Conservation (phyloP, 2,113 vertebrate genomes). For the Pollachius pollachius region DNA sequence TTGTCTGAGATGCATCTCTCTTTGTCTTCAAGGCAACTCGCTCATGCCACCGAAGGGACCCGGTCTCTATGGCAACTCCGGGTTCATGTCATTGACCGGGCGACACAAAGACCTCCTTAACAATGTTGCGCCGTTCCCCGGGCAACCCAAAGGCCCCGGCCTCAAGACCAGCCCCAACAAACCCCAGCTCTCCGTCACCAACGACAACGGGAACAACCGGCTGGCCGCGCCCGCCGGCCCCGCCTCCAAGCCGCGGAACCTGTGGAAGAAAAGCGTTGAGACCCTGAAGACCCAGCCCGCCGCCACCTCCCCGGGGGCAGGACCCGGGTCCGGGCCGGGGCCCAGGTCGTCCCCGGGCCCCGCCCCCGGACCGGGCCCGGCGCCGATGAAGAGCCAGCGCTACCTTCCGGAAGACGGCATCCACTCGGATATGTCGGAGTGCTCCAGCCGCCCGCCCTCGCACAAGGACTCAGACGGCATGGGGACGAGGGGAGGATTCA, state of each 20-base stretch:
- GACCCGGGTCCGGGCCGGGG: conserved; percentile 60
- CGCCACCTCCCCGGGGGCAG: conserved; percentile 50
- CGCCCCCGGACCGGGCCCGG: conserved; percentile 60
- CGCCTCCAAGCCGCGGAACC: conserved; percentile 84
- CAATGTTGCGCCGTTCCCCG: conserved; percentile 85
- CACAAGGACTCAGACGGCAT: conserved; percentile 81
- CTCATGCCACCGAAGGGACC: conserved; percentile 70
- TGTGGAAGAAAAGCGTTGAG: conserved; percentile 96
- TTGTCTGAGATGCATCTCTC: conserved; percentile 57
- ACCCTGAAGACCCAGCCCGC: conserved; percentile 84
- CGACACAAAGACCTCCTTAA: conserved; percentile 93
- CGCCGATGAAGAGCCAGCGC: conserved; percentile 84
- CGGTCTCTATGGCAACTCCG: conserved; percentile 86
- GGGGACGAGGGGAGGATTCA: conserved; percentile 63
- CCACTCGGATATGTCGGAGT: conserved; percentile 90
- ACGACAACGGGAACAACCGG: conserved; percentile 79
- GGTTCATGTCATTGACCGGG: conserved; percentile 76
- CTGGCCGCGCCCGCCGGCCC: conserved; percentile 30
- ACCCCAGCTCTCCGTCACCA: conserved; percentile 84
- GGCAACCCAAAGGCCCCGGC: conserved; percentile 64
- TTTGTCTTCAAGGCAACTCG: conserved; percentile 72
- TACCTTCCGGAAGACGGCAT: conserved; percentile 90
- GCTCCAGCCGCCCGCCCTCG: conserved; percentile 84
- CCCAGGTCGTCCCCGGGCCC: conserved; percentile 65
- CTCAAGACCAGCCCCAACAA: conserved; percentile 85